Conservation (phyloP, 2,797 vertebrate genomes). For the Premnoplex brunnescens region DNA sequence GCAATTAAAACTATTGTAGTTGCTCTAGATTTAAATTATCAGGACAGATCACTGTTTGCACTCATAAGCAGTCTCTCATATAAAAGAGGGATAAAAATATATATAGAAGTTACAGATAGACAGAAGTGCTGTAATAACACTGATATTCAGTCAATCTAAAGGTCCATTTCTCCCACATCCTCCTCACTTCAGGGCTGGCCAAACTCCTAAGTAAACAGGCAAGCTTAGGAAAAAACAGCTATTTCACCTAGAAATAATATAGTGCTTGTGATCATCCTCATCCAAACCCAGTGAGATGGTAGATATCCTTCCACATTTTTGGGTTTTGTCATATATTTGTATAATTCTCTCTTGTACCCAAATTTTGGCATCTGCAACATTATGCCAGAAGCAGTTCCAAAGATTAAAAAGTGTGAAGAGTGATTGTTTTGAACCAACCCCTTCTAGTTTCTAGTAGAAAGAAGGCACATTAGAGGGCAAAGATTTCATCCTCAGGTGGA, state of each 20-base stretch:
- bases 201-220: neutral
- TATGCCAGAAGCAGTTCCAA: neutral
- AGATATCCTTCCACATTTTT: neutral
- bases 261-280: neutral
- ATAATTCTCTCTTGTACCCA: neutral
- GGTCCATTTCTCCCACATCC: neutral
- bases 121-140: neutral
- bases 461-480: neutral
- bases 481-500: neutral
- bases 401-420: neutral
- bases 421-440: neutral
- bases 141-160: neutral
- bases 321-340: neutral
- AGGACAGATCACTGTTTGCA: neutral
- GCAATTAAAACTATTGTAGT: neutral
- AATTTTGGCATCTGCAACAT: fast-evolving
- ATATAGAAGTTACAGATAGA: neutral
- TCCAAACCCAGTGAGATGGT: neutral
- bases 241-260: neutral
- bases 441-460: neutral
- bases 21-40: neutral
- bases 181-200: neutral
- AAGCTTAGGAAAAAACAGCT: neutral
- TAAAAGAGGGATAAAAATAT: neutral
- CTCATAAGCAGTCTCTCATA: neutral